Evolutionary conservation across 2,797 vertebrate genomes (phyloP), one percentile per base, ranked within the genome.

Genomic region (Alcedo quadribrachys): DNA sequence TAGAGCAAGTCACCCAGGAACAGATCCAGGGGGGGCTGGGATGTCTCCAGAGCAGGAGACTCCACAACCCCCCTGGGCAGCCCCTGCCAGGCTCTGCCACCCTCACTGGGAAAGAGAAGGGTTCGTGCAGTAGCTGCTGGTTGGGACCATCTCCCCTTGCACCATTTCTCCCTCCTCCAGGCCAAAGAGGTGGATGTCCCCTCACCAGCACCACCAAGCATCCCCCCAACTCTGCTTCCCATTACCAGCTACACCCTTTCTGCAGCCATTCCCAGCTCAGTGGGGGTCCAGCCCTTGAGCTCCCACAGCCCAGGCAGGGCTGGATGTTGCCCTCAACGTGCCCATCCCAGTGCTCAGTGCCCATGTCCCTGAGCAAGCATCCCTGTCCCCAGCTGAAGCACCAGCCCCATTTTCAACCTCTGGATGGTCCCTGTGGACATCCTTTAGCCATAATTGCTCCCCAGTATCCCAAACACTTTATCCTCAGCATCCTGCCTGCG

Each of bases 291-390:
- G 30, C 55, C 67, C 7, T 15, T 7, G 28, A 42, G 37, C 43
- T 58, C 50, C 67, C 6, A 30, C 48, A 50, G 11, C 54, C 33
- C 4, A 24, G 75, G 20, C 37, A 45, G 40, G 30, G n/a, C 65
- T 40, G 58, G 42, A 2, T 30, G 33, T 54, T 21, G 63, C 60
- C 54, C 42, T 42, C 57, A 2, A 4, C 4, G 1, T 1, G 21
- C 30, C 43, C 74, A 8, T 3, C 79, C 78, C 61, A 18, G 25
- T 3, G 0, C 35, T 28, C 2, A 0, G 53, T 11, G 21, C 25
- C 28, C 3, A 0, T 14, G 2, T 32, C 69, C 55, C 71, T 0
- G 0, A 10, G 1, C 3, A 2, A 16, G 14, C 32, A 13, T 35
- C 60, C 62, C 1, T 3, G 35, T 2, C 12, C n/a, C n/a, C 11